Evolutionary conservation across 2,888 invertebrate species (phyloP), one percentile per base, ranked within the genome.

Genomic region (Agapetus fuscipes): DNA sequence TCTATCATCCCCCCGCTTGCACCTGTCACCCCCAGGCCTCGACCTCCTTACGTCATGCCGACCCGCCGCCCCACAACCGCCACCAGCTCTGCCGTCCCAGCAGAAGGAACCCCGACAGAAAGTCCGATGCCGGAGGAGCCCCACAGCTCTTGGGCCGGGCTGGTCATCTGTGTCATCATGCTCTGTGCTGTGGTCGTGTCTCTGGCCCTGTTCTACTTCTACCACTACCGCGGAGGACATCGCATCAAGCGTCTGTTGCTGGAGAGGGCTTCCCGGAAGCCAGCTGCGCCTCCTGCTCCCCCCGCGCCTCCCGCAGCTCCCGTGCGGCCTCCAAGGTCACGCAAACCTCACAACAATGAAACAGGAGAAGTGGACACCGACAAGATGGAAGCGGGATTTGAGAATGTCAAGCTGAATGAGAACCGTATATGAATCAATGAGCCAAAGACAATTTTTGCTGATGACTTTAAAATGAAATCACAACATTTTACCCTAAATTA

Each of bases 141-240:
- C 37, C 61, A 71, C 61, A 51, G 57, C 53, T 61, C 67, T 41
- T 60, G 74, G 66, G 64, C 74, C 54, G 68, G 72, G 33, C 53
- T 77, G 49, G 52, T 82, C 51, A 72, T 83, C 50, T 72, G 76
- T n/a, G 60, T 78, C 45, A 61, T 80, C 53, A 72, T 80, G 50
- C 65, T 84, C 54, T 70, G 83, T 60, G 66, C 79, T 54, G 76
- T 79, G 30, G 58, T 80, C 53, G 74, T 76, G 43, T 62, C 73
- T 50, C 66, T 84, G 55, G 77, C 76, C 46, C 71, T 77, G 43
- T 66, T 84, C 52, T 85, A 83, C 61, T 64, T 81, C 53, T 83
- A 84, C 60, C 83, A 81, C 57, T 83, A 83, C 66, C 78, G 81
- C 60, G 76, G 81, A 53, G 78, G 79, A 52, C 72, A 72, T 56